Percentiles rank a stretch among this genome's conserved stretches.
These are phyloP conservation scores for Hormaphis cornu DNA, from an alignment of 1,140 invertebrate genomes.

Conservation along the genomic window DNA sequence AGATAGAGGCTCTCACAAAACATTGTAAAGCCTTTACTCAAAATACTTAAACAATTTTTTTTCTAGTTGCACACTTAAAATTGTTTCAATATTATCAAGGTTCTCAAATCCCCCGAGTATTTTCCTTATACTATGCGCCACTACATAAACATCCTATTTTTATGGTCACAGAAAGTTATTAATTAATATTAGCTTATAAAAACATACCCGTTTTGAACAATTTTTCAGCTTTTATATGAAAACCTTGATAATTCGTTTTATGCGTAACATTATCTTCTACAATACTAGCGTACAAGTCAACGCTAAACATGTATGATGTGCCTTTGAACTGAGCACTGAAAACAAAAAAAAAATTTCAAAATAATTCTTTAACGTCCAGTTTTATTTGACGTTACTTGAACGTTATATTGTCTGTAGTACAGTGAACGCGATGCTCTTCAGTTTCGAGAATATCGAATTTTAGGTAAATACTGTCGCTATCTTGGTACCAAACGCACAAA, in stretches of 20 bases:
- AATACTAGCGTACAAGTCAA: not conserved
- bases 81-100: no score
- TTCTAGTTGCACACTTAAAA: no score
- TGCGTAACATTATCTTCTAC: not conserved
- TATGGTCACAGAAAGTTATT: no score
- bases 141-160: no score
- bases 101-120: no score
- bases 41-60: no score
- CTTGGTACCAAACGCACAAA: not conserved
- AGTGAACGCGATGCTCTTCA: not conserved
- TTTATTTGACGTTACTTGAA: slow-evolving; percentile 2
- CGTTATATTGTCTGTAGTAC: not conserved
- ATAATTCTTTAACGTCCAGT: no score
- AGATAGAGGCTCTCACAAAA: no score
- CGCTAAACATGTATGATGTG: not conserved
- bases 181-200: not conserved
- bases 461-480: not conserved
- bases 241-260: slow-evolving; percentile 2
- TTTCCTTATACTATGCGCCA: no score
- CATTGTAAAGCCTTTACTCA: no score
- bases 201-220: not conserved
- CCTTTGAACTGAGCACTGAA: not conserved
- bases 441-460: slow-evolving; percentile 13
- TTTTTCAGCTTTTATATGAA: slow-evolving; percentile 16
- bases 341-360: no score